Percentiles rank a stretch among this genome's conserved stretches.
Conservation (phyloP, 2,888 invertebrate species). For the Chironomus tentans region DNA sequence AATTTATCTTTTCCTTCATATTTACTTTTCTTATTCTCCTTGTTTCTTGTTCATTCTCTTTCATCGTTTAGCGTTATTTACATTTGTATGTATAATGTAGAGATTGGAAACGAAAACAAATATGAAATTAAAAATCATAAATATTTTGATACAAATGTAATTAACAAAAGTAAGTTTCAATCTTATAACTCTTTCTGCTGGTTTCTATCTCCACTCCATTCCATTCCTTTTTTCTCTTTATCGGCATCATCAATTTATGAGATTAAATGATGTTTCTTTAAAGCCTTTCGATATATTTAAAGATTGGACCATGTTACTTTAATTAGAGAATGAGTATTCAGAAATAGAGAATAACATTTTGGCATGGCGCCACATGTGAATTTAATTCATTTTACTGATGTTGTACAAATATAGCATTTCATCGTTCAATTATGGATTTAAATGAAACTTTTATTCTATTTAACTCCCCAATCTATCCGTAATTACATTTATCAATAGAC, state of each 20-base stretch:
- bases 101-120: too few species aligned
- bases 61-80: too few species aligned
- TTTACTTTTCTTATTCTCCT: too few species aligned
- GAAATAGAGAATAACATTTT: neutral
- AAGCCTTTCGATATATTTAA: neutral
- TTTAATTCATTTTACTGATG: neutral
- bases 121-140: neutral
- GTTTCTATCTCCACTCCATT: neutral
- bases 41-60: too few species aligned
- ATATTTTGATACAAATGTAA: neutral
- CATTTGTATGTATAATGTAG: too few species aligned
- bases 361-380: constrained; percentile 19
- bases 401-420: neutral
- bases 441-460: too few species aligned
- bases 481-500: too few species aligned
- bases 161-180: neutral
- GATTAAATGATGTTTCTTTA: neutral
- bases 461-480: too few species aligned
- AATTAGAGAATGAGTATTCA: constrained; percentile 18
- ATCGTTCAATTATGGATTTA: too few species aligned
- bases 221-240: neutral
- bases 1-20: too few species aligned
- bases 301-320: constrained; percentile 4
- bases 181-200: neutral
- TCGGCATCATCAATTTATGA: neutral